Base-by-base conservation (phyloP, 2,797 vertebrate genomes). In the Cuniculus paca region DNA sequence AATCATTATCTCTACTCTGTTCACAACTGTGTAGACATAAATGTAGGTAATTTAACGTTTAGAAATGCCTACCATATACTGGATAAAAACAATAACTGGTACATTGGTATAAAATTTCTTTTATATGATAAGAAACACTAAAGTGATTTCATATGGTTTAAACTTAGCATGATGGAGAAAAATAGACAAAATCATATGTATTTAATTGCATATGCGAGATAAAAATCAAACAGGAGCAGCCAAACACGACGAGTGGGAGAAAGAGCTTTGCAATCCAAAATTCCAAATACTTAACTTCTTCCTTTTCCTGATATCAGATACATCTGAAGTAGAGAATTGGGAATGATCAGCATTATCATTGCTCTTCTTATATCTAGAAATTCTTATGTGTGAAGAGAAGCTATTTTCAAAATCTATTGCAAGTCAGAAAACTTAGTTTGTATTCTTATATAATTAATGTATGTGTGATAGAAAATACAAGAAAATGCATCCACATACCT, bases 351-450 rank as follows among this genome's bases (percentile, higher is more conserved):
- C 48, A 60, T 45, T 63, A n/a, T n/a, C 34, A 75, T 14, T 42
- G 12, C 0, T 75, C 3, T 68, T 90, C 77, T 63, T 56, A 65
- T 5, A 65, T 45, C 2, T 28, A 80, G 20, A 96, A 80, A 79
- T 61, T n/a, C 0, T 0, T 42, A 63, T 26, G 31, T 88, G 8
- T 65, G 39, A 61, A 20, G 17, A 24, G 1, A 2, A 6, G 1
- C 20, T 77, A 19, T 72, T 85, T 92, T 74, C 10, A 72, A 80
- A 72, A 65, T 85, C 6, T 11, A 78, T 19, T 31, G 0, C 19
- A 88, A 82, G 26, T 78, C 16, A 94, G 52, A 85, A 80, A 72
- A 68, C 54, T 65, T 79, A 79, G 6, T 6, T 90, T 61, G 45
- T 65, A 11, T 78, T 16, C 70, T 77, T 58, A 88, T 74, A 58